Evolutionary conservation across 2,888 invertebrate genomes (phyloP), one percentile per base, ranked within the genome.

Genomic region (Oligia strigilis): DNA sequence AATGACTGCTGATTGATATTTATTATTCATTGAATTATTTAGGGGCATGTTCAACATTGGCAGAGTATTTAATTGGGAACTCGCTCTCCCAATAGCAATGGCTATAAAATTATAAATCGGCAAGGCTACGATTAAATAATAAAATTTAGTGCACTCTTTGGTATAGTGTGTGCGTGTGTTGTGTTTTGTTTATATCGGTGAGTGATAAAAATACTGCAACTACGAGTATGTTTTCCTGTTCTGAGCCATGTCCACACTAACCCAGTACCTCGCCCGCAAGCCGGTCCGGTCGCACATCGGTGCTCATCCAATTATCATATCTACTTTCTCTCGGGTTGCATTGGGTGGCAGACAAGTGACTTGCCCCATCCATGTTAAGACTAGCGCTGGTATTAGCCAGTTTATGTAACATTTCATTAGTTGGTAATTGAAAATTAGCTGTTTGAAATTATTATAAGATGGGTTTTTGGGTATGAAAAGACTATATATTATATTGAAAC

Each of bases 251-350:
- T 96, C 96, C 94, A 93, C 71, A 79, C 17, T 89, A 92, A 72
- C 66, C 81, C 52, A 75, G 72, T 70, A 81, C 77, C 87, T 85
- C 75, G 77, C 84, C 82, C 92, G 87, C 86, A 90, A 88, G 92
- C 90, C 92, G 88, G 93, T 92, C 94, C 93, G 93, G 96, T 95
- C 95, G 94, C 94, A 95, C 95, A 94, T 94, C 94, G 94, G 87
- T 92, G 94, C 94, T 89, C 93, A 92, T 94, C 95, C 96, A 96
- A 96, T 97, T 96, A 97, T 94, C 97, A 97, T 96, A 97, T 96
- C 97, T 93, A 97, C 97, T 97, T 97, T 97, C 97, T 95, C 97
- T 92, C 80, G 85, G 83, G 91, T 89, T 89, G 85, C 85, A 84
- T 67, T 81, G 84, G 86, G 83, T 86, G 90, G 89, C 90, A 88